phyloP scores from a whole-genome alignment of 2,113 vertebrate species.

The Symphodus melops region DNA sequence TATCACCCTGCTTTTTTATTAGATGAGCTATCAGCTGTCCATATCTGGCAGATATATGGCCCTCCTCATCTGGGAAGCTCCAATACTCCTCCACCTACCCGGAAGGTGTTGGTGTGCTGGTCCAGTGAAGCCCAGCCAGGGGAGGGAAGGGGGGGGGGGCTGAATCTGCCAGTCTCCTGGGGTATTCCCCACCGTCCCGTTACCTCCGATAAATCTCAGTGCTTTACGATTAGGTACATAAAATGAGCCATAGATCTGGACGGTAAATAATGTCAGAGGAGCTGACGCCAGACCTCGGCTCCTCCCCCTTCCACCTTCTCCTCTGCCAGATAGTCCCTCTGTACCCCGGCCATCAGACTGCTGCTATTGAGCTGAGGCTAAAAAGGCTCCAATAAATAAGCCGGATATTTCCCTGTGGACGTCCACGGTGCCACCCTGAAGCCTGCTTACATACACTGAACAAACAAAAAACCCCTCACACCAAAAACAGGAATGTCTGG shows the following conservation, averaged over 20 bases:
- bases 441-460: constrained; percentile 59
- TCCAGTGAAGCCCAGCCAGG: constrained; percentile 45
- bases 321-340: constrained; percentile 71
- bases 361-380: constrained; percentile 76
- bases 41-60: constrained; percentile 75
- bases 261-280: constrained; percentile 85
- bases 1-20: constrained; percentile 75
- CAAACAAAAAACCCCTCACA: constrained; percentile 64
- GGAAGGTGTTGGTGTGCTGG: constrained; percentile 44
- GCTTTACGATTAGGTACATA: constrained; percentile 87
- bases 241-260: constrained; percentile 85
- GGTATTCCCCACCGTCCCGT: constrained; percentile 81
- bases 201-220: constrained; percentile 83
- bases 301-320: constrained; percentile 56
- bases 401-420: constrained; percentile 76
- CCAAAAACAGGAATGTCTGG: constrained; percentile 41
- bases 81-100: constrained; percentile 48
- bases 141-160: constrained; percentile 26
- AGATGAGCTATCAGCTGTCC: constrained; percentile 74
- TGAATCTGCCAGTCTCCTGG: constrained; percentile 77
- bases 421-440: constrained; percentile 65
- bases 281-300: constrained; percentile 75
- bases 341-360: constrained; percentile 72
- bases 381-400: constrained; percentile 81
- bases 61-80: constrained; percentile 42